Percentiles rank a stretch among this genome's conserved stretches.
Evolutionary conservation across 2,797 vertebrate species (phyloP).

Genomic region (Spheniscus humboldti): DNA sequence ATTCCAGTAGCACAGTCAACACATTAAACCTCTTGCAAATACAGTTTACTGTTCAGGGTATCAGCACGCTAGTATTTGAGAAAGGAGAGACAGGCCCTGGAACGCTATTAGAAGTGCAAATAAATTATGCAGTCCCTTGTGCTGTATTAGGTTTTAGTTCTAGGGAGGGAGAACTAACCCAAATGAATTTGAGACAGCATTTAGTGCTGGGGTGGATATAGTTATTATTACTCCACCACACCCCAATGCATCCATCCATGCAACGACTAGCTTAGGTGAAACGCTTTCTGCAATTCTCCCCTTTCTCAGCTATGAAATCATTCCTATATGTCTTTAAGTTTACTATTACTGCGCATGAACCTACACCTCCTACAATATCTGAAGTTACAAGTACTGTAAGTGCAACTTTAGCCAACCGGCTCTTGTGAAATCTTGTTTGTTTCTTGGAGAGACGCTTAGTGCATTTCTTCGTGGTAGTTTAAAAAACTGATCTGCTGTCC

Average conservation of each 20-base stretch:
- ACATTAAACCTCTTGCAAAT: background rate
- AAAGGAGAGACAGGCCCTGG: background rate
- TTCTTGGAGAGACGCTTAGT: slow-evolving; percentile 28
- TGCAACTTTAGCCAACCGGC: slow-evolving; percentile 3
- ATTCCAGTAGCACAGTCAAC: background rate
- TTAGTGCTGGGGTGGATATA: background rate
- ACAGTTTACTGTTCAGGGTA: background rate
- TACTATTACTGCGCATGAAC: background rate
- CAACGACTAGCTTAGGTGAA: background rate
- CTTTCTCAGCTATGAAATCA: background rate
- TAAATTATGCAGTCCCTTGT: background rate
- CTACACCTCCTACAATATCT: background rate
- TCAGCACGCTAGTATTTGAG: background rate
- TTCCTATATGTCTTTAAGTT: slow-evolving; percentile 1
- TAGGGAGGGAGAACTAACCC: slow-evolving; percentile 2
- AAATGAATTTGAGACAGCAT: background rate
- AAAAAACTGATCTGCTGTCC: slow-evolving; percentile 41
- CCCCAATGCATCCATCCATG: background rate
- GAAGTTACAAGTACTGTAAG: slow-evolving; percentile 46
- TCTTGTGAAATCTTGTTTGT: slow-evolving; percentile 51
- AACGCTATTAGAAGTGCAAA: background rate
- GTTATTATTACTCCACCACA: background rate
- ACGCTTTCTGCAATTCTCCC: background rate
- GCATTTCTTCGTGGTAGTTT: slow-evolving; percentile 25
- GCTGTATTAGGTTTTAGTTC: background rate